These are phyloP conservation scores for Mormyrops attenuatus DNA, from an alignment of 2,797 vertebrate genomes.

Conservation along the genomic window DNA sequence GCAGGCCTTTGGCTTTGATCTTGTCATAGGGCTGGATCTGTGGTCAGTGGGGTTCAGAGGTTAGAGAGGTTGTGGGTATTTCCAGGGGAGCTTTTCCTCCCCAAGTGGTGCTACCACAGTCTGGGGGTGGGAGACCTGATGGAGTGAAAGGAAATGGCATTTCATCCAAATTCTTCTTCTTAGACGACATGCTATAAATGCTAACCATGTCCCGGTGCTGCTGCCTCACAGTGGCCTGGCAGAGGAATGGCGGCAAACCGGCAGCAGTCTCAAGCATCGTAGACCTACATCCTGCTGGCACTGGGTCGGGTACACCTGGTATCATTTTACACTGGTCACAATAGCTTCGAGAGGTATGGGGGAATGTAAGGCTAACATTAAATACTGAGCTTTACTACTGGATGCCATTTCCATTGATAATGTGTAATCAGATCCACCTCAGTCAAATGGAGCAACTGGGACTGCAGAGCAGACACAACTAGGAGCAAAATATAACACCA, in stretches of 20 bases:
- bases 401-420: not conserved
- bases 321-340: not conserved
- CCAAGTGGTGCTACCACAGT: not conserved
- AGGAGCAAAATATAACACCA: not conserved
- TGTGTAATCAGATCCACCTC: not conserved
- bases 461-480: not conserved
- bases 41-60: not conserved
- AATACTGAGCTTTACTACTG: not conserved
- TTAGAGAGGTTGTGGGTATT: not conserved
- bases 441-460: not conserved
- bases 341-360: not conserved
- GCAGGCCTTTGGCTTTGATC: conserved; percentile 78
- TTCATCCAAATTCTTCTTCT: not conserved
- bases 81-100: not conserved
- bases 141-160: not conserved
- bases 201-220: not conserved
- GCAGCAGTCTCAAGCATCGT: not conserved
- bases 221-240: not conserved
- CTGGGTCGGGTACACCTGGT: not conserved
- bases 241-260: not conserved
- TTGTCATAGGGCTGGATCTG: conserved; percentile 95
- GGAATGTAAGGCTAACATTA: not conserved
- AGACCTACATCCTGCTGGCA: not conserved
- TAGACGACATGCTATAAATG: not conserved
- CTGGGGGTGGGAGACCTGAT: not conserved